These are phyloP conservation scores for Anticlea derivata DNA, from an alignment of 2,888 invertebrate genomes.

Conservation along the genomic window DNA sequence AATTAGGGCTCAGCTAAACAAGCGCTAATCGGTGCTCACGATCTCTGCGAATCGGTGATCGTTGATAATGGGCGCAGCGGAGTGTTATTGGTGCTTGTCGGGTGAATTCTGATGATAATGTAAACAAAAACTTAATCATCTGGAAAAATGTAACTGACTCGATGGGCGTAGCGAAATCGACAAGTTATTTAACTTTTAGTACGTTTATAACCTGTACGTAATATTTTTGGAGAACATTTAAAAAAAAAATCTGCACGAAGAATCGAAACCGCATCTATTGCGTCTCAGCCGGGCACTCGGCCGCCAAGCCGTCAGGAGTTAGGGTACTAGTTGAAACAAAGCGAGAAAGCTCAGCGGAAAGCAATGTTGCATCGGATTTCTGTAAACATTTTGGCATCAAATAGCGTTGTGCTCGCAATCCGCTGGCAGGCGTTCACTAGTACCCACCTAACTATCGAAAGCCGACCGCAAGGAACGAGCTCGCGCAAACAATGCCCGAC, in stretches of 20 bases:
- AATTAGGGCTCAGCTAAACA: slow-evolving; percentile 45
- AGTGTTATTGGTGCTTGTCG: slow-evolving; percentile 42
- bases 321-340: slow-evolving; percentile 7
- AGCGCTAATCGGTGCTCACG: slow-evolving; percentile 45
- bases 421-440: slow-evolving; percentile 66
- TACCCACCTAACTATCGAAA: slow-evolving; percentile 53
- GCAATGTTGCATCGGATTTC: slow-evolving; percentile 28
- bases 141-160: slow-evolving; percentile 20
- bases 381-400: slow-evolving; percentile 47
- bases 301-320: too few species aligned
- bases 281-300: too few species aligned
- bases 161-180: slow-evolving; percentile 7
- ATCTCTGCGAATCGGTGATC: slow-evolving; percentile 45
- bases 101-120: slow-evolving; percentile 30
- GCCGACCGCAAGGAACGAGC: slow-evolving; percentile 40
- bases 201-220: too few species aligned
- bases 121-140: slow-evolving; percentile 23
- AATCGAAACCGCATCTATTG: too few species aligned
- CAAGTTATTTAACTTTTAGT: background rate
- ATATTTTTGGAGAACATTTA: too few species aligned
- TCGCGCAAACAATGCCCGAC: slow-evolving; percentile 28
- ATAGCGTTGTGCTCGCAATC: slow-evolving; percentile 54
- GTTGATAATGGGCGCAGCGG: slow-evolving; percentile 42
- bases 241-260: too few species aligned
- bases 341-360: slow-evolving; percentile 21